These are phyloP conservation scores for Andricus curvator DNA, from an alignment of 2,888 invertebrate genomes.

Conservation along the genomic window DNA sequence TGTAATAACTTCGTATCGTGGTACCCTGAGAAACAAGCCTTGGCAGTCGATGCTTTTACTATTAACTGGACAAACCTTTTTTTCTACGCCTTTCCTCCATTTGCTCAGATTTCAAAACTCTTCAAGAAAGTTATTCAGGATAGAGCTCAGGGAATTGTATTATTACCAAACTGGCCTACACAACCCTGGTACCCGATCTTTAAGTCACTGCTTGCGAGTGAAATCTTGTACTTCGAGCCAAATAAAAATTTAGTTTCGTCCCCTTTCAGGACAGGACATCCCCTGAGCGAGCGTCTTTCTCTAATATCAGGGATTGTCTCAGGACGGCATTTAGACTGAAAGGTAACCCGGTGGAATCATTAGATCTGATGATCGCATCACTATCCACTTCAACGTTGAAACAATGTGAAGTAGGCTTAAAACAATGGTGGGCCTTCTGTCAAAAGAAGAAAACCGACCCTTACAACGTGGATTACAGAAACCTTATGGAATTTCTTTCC, in stretches of 20 bases:
- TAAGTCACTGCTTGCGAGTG: too few species aligned
- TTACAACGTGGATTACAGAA: too few species aligned
- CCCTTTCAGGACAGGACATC: slow-evolving; percentile 42
- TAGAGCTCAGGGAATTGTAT: slow-evolving; percentile 44
- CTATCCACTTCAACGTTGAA: background rate
- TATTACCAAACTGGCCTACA: slow-evolving; percentile 47
- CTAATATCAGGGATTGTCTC: too few species aligned
- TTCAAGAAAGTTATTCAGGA: slow-evolving; percentile 40
- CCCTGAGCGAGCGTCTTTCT: background rate
- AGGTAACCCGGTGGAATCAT: background rate
- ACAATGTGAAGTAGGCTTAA: background rate
- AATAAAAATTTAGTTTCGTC: background rate
- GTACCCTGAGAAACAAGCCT: slow-evolving; percentile 48
- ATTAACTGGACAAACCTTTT: slow-evolving; percentile 46
- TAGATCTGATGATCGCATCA: background rate
- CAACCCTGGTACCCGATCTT: too few species aligned
- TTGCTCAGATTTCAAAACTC: slow-evolving; percentile 32
- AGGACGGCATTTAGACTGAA: background rate
- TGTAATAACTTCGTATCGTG: slow-evolving; percentile 53
- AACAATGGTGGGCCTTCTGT: background rate
- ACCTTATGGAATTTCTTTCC: background rate
- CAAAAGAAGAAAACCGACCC: background rate
- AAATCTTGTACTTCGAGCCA: too few species aligned
- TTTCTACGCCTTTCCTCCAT: slow-evolving; percentile 58
- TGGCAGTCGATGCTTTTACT: too few species aligned